Evolutionary conservation across 2,797 vertebrate species (phyloP), one percentile per base, ranked within the genome.

Genomic region (Philypnodon macrostomus): DNA sequence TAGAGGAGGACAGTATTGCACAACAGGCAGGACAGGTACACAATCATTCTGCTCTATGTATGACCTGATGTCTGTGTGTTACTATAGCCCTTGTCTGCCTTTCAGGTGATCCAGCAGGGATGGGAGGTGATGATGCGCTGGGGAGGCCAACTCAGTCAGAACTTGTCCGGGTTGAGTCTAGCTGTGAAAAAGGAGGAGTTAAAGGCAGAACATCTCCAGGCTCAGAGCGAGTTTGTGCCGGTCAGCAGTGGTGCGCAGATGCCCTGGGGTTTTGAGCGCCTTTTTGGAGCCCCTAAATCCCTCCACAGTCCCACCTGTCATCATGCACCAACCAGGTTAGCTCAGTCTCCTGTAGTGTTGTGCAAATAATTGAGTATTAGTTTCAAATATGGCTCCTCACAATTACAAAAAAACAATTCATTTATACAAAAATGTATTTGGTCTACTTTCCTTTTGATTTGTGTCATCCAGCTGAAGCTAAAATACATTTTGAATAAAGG

Each of bases 51-150:
- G 2, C 35, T 2, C 35, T 27, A 6, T 55, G 0, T 44, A 7
- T 9, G 37, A 8, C 38, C 4, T 32, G 7, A 19, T 13, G 9
- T 33, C 23, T 44, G 2, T 34, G 26, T 31, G 9, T 21, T 21
- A 10, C 14, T 39, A 11, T 19, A 40, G 23, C 34, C 50, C 14
- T 46, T 47, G 2, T 39, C 10, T 13, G 47, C 38, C 31, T 4
- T n/a, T 17, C 1, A 88, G 87, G 89, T 87, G 15, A 83, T 98
- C 62, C 94, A 94, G 67, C 91, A 95, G 61, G 92, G 92, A 0
- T 81, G 92, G 73, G 92, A 91, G 10, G 91, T 91, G 0, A 31
- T 96, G 35, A 61, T 93, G 67, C 92, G 86, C 17, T 93, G 91
- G 91, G 92, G 95, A 0, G 90, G 88, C 3, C 82, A 86, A 34